Conservation (phyloP, 2,797 vertebrate genomes). For the Hylomyscus alleni region DNA sequence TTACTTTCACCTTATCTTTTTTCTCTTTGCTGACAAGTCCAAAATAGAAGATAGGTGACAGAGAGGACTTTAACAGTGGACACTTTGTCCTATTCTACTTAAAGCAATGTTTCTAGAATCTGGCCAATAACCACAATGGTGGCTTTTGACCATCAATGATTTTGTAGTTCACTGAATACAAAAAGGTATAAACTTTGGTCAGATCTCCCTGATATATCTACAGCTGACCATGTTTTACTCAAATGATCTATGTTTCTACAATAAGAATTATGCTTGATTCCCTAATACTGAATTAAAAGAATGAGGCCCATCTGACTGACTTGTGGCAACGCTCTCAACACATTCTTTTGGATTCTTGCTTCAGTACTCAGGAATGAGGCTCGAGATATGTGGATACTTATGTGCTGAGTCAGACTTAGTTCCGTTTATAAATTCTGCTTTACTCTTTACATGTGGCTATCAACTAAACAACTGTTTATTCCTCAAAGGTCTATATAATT, state of each 20-base stretch:
- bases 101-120: constrained; percentile 24
- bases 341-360: background rate
- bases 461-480: background rate
- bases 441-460: background rate
- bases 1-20: background rate
- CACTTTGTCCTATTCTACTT: background rate
- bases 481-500: constrained; percentile 10
- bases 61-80: background rate
- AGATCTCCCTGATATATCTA: background rate
- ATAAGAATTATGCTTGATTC: background rate
- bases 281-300: background rate
- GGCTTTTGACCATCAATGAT: background rate
- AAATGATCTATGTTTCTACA: background rate
- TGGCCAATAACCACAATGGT: background rate
- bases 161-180: background rate
- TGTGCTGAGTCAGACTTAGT: background rate
- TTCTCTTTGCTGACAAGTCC: background rate
- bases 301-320: background rate
- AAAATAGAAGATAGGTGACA: background rate
- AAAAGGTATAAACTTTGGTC: background rate
- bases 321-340: background rate
- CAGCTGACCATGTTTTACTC: background rate
- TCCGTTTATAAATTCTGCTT: background rate
- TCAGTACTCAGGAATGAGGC: background rate
- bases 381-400: background rate